These are phyloP conservation scores for Callinectes sapidus DNA, from an alignment of 2,888 invertebrate genomes.

Conservation along the genomic window DNA sequence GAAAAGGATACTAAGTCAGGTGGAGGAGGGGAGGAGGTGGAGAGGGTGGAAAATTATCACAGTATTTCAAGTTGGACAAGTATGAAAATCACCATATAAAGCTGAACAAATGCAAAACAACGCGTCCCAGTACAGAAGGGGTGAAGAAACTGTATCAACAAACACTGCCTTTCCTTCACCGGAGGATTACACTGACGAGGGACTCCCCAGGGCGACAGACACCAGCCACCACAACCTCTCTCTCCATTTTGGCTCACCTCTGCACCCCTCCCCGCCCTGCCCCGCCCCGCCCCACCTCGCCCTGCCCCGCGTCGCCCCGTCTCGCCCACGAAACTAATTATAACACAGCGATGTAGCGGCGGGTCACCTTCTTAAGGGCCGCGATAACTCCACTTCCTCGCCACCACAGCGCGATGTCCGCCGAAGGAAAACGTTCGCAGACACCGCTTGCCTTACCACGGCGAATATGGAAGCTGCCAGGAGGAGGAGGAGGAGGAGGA, in stretches of 20 bases:
- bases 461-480: not conserved
- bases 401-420: not conserved
- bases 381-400: not conserved
- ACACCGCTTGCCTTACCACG: not conserved
- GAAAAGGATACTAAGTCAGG: too few species aligned
- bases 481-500: not conserved
- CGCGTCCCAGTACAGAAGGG: too few species aligned
- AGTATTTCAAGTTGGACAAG: too few species aligned
- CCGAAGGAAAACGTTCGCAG: not conserved
- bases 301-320: not conserved
- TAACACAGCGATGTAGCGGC: not conserved
- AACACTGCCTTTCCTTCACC: not conserved
- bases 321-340: not conserved
- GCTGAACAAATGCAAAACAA: too few species aligned
- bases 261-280: too few species aligned
- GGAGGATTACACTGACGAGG: not conserved
- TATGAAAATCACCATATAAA: too few species aligned
- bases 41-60: too few species aligned
- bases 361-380: not conserved
- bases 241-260: not conserved
- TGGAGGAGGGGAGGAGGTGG: constrained; percentile 15
- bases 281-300: not conserved
- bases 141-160: too few species aligned
- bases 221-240: not conserved
- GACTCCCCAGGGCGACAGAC: not conserved